Base-by-base conservation (phyloP, 1,140 invertebrate species). In the Lepidostoma basale region DNA sequence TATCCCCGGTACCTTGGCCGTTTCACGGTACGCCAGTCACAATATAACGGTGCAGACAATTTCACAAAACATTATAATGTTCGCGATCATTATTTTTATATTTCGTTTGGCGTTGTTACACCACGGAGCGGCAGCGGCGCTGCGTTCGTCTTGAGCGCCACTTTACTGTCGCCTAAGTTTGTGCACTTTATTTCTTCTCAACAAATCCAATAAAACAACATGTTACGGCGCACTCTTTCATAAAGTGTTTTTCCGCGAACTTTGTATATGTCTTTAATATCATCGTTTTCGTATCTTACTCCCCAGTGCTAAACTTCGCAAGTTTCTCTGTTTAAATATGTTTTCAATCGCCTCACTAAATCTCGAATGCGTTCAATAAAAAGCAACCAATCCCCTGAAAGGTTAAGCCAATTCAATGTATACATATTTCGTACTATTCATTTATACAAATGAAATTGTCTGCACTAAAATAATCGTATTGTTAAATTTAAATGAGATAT, bases 41-140 rank as follows among this genome's bases (percentile, higher is more conserved):
- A 47, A 67, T 49, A 59, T 67, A 67, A 59, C 23, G 54, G 54
- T 67, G 64, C 64, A 59, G 64, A 67, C 64, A 67, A 45, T 67
- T 67, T 67, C 64, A 67, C 54, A 45, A 59, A 64, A 49, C 54
- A 47, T 60, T 59, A 67, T 59, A 59, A 59, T 45, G 64, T 45
- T 39, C 64, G 12, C 64, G 16, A 33, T 59, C 40, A 67, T 59
- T 59, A 67, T 67, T 67, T 58, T 67, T 60, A 60, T 67, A 40
- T 67, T 67, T 45, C 42, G 25, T 44, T 67, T 47, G 14, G 22
- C 40, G 28, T n/a, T n/a, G n/a, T 47, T 59, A 39, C 18, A 26
- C 33, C 40, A 47, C 16, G 20, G 8, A 44, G 16, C 40, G 5
- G 40, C 6, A n/a, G n/a, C 40, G 5, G 40, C 6, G 9, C 8